phyloP scores from a whole-genome alignment of 64 coral and sea anemone species.

The Pachyseris speciosa region DNA sequence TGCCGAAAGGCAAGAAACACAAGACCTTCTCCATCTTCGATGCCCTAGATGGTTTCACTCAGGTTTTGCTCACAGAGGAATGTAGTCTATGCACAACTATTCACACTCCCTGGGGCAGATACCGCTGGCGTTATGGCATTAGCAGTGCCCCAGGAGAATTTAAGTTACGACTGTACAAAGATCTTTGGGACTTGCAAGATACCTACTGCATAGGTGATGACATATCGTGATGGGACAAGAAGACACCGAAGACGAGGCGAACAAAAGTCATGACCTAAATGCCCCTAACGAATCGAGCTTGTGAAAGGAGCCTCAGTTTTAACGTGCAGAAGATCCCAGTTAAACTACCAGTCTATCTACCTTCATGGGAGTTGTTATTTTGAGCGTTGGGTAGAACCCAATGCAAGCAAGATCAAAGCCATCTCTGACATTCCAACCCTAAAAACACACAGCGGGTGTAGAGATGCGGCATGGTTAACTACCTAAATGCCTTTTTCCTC shows the following conservation, averaged over 20 bases:
- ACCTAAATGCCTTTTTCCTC: slow-evolving; percentile 2
- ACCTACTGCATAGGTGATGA: slow-evolving; percentile 51
- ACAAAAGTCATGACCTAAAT: slow-evolving; percentile 40
- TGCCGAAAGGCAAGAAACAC: neutral
- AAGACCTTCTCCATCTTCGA: slow-evolving; percentile 10
- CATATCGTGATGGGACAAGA: slow-evolving; percentile 28
- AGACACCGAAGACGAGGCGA: slow-evolving; percentile 40
- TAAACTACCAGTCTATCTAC: slow-evolving; percentile 36
- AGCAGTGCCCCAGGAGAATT: slow-evolving; percentile 40
- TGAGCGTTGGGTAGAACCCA: slow-evolving; percentile 8
- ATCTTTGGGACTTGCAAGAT: slow-evolving; percentile 5
- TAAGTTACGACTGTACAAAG: slow-evolving; percentile 31
- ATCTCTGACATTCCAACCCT: slow-evolving; percentile 42
- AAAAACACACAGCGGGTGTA: slow-evolving; percentile 16
- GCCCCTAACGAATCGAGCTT: slow-evolving; percentile 34
- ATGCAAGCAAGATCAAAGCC: slow-evolving; percentile 34
- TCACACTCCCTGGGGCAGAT: slow-evolving; percentile 45
- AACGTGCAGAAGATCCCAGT: slow-evolving; percentile 37
- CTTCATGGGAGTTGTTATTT: slow-evolving; percentile 54
- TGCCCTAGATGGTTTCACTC: slow-evolving; percentile 39
- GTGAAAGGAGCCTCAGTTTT: slow-evolving; percentile 43
- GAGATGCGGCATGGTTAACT: slow-evolving; percentile 40
- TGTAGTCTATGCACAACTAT: slow-evolving; percentile 41
- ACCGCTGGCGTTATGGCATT: slow-evolving; percentile 54
- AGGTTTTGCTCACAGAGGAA: slow-evolving; percentile 38